These are phyloP conservation scores for Trypoxylon attenuatum DNA, from an alignment of 2,888 invertebrate genomes.

Conservation along the genomic window DNA sequence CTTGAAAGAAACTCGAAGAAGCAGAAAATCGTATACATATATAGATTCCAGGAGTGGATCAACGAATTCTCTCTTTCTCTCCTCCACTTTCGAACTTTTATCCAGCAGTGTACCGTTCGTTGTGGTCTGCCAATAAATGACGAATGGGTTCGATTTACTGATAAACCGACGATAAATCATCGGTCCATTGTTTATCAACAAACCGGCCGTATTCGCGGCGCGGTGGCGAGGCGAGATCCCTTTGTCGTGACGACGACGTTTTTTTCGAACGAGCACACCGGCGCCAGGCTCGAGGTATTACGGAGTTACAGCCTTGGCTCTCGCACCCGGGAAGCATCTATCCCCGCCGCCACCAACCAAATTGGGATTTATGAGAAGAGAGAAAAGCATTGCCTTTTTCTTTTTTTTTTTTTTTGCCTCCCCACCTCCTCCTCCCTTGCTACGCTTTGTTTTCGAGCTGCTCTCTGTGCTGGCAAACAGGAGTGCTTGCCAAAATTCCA, in stretches of 20 bases:
- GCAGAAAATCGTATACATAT: too few species aligned
- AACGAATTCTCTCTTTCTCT: too few species aligned
- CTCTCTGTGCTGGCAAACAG: too few species aligned
- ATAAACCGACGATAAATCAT: constrained; percentile 62
- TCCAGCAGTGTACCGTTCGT: not conserved
- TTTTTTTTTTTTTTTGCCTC: not conserved
- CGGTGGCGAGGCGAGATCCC: constrained; percentile 41
- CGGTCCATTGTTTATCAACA: constrained; percentile 61
- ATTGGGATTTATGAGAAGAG: constrained; percentile 60
- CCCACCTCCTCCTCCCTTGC: not conserved
- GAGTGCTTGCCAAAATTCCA: constrained; percentile 29
- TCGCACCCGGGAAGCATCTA: constrained; percentile 35
- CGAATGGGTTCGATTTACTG: constrained; percentile 64
- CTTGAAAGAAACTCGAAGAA: too few species aligned
- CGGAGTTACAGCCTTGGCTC: constrained; percentile 14
- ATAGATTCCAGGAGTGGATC: too few species aligned
- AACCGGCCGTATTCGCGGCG: constrained; percentile 51
- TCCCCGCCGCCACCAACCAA: constrained; percentile 55
- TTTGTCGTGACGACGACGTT: constrained; percentile 47
- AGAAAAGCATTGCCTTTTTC: constrained; percentile 26
- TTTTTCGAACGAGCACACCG: constrained; percentile 19
- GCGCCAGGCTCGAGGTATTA: constrained; percentile 26
- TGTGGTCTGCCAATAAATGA: constrained; percentile 56
- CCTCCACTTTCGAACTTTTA: too few species aligned
- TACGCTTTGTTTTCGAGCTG: too few species aligned